phyloP scores from a whole-genome alignment of 2,113 vertebrate genomes.

The Oryctolagus cuniculus region mOryCun1.1 NC_091439.1:16597501-16598000 shows the following conservation, averaged over 20 bases:
- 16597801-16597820: constrained; percentile 11
- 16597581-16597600: constrained; percentile 43
- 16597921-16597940: constrained; percentile 73
- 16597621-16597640: constrained; percentile 6
- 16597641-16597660: constrained; percentile 55
- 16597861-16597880: background rate
- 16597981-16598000: constrained; percentile 64
- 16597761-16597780: constrained; percentile 27
- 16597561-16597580: constrained; percentile 48
- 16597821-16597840: background rate
- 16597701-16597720: constrained; percentile 43
- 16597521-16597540: constrained; percentile 68
- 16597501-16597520: constrained; percentile 54
- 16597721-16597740: background rate
- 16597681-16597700: constrained; percentile 57
- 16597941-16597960: constrained; percentile 49
- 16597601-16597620: constrained; percentile 45
- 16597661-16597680: constrained; percentile 60
- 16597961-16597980: constrained; percentile 74
- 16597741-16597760: background rate
- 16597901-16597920: constrained; percentile 63
- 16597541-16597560: constrained; percentile 42
- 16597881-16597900: constrained; percentile 18
- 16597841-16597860: constrained; percentile 52
- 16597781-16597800: background rate